A percentile compares a stretch with the other conserved stretches of the same genome.
These are phyloP conservation scores for Pseudomyrmex cubaensis DNA, from an alignment of 1,140 invertebrate species.

Conservation along the genomic window DNA sequence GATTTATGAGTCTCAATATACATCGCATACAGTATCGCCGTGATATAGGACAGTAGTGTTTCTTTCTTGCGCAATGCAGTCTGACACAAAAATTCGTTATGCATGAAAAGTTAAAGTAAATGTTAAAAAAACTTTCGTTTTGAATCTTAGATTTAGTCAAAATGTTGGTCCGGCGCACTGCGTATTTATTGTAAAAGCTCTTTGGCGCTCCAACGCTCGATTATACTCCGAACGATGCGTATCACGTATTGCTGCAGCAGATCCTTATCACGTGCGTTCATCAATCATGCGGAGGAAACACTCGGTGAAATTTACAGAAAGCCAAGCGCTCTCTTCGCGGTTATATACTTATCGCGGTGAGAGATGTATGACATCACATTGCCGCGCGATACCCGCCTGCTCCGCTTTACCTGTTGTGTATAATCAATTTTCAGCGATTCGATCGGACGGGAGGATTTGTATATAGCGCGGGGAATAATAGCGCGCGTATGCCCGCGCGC, in stretches of 20 bases:
- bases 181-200: not conserved
- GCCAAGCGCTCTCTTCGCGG: conserved; percentile 8
- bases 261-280: conserved; percentile 9
- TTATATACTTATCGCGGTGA: conserved; percentile 39
- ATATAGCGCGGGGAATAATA: conserved; percentile 36
- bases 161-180: too few species aligned
- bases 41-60: not conserved
- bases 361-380: conserved; percentile 29
- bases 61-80: not conserved
- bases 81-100: not conserved
- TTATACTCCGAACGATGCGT: conserved; percentile 7
- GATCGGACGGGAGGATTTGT: conserved; percentile 23
- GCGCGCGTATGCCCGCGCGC: conserved; percentile 58
- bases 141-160: not conserved
- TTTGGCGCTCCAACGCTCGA: not conserved
- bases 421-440: conserved; percentile 53
- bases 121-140: not conserved
- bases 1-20: conserved; percentile 9
- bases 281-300: conserved; percentile 28
- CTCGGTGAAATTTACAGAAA: conserved; percentile 36
- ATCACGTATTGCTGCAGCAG: conserved; percentile 14
- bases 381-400: not conserved
- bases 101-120: not conserved
- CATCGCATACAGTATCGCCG: too few species aligned
- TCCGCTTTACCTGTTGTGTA: conserved; percentile 21